These are phyloP conservation scores for Furnarius figulus DNA, from an alignment of 2,113 vertebrate genomes.

Conservation along the genomic window DNA sequence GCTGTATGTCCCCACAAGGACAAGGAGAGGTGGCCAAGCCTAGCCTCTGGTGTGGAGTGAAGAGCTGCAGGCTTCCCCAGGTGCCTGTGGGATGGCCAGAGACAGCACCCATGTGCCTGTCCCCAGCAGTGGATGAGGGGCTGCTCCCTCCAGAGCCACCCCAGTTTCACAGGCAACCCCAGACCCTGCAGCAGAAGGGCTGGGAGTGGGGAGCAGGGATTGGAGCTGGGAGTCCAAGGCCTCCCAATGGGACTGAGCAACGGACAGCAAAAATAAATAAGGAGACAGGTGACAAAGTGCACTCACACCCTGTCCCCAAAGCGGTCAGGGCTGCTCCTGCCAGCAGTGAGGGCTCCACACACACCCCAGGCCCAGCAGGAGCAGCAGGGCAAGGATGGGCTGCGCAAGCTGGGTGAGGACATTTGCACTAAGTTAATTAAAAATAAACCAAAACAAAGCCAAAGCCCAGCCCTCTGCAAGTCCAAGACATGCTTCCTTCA, in stretches of 20 bases:
- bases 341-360: neutral
- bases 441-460: neutral
- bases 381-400: neutral
- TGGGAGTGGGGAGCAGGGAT: neutral
- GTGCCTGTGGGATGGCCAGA: neutral
- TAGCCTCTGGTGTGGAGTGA: neutral
- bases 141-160: neutral
- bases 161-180: rapidly evolving
- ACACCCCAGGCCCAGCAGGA: neutral
- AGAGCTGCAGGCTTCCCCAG: neutral
- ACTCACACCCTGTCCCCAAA: neutral
- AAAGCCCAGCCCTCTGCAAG: neutral
- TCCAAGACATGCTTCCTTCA: neutral
- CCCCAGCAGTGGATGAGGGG: neutral
- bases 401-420: neutral
- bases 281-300: neutral
- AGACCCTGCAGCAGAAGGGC: neutral
- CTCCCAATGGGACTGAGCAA: neutral
- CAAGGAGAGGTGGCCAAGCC: neutral
- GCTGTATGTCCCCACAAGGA: neutral
- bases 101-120: neutral
- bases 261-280: constrained; percentile 32
- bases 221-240: neutral
- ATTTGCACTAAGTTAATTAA: constrained; percentile 43
- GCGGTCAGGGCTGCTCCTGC: neutral